Conservation (phyloP, 2,113 vertebrate species). For the Ammodytes marinus region DNA sequence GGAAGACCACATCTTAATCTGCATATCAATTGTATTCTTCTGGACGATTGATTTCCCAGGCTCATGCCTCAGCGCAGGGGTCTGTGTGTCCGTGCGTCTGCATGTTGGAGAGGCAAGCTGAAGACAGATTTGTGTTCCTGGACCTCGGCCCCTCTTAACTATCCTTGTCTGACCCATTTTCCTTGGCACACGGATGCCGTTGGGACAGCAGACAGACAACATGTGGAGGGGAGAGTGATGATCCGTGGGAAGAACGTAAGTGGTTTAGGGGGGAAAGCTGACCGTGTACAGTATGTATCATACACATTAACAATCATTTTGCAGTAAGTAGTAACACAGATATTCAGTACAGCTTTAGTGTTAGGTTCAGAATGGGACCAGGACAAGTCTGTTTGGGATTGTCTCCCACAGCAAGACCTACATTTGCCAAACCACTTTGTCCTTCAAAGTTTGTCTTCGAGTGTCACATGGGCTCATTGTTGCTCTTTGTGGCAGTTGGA, state of each 20-base stretch:
- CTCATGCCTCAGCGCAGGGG: constrained; percentile 10
- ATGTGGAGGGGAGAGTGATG: constrained; percentile 28
- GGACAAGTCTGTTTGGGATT: neutral
- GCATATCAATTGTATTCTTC: constrained; percentile 57
- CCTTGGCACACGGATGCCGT: neutral
- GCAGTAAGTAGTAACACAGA: neutral
- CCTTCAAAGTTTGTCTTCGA: neutral
- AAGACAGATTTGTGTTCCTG: constrained; percentile 55
- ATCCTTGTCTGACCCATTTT: constrained; percentile 69
- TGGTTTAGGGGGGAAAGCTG: constrained; percentile 1
- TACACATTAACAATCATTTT: neutral
- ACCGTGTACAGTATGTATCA: neutral
- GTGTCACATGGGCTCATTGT: neutral
- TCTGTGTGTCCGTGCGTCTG: constrained; percentile 23
- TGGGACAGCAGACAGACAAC: constrained; percentile 27
- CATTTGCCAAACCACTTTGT: neutral
- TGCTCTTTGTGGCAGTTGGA: neutral
- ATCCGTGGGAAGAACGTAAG: constrained; percentile 5
- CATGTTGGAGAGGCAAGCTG: constrained; percentile 16
- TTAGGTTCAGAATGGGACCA: neutral
- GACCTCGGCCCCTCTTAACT: constrained; percentile 36
- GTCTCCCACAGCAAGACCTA: neutral
- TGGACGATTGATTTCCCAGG: constrained; percentile 60
- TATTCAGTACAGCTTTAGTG: neutral
- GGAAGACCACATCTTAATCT: constrained; percentile 48